Base-by-base conservation (phyloP, 2,113 vertebrate genomes). In the Ageneiosus marmoratus region DNA sequence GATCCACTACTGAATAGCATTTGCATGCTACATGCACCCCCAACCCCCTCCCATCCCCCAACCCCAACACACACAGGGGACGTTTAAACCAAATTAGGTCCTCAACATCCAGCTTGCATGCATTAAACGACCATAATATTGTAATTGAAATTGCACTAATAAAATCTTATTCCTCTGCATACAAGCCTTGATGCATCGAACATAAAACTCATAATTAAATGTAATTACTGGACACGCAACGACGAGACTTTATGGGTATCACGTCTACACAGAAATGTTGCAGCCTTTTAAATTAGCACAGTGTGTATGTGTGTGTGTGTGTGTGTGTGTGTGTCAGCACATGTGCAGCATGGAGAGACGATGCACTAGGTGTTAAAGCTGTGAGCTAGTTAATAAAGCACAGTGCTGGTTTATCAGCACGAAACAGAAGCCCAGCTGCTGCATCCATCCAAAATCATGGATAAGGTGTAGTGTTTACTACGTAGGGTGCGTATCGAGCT, bases 391-490 rank as follows among this genome's bases (percentile, higher is more conserved):
- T 82, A 82, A 81, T 77, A 70, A 73, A 79, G 77, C 27, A 80
- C 60, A 44, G 60, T n/a, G 77, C 22, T 2, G 58, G 58, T 37
- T 79, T 83, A 67, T 86, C 51, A 22, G 77, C n/a, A 1, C 53
- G 62, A 51, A 67, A 67, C 81, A 83, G 85, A 72, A 67, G 50
- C 46, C n/a, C 46, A 65, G 50, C 55, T 50, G 32, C 67, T 20
- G 80, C 41, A 65, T n/a, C 56, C 27, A 27, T 44, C 16, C 18
- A 20, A 67, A 27, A 69, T 58, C 37, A 48, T 37, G 32, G n/a
- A 48, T 85, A 77, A 32, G 22, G 41, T 80, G 72, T 76, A 62
- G 41, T 76, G 81, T 5, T 15, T 72, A 72, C 81, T 82, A 51
- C 58, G 5, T 50, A 82, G 81, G 81, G 56, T 1, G 27, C 80